Base-by-base conservation (phyloP, 2,113 vertebrate genomes). In the Cercocebus atys region DNA sequence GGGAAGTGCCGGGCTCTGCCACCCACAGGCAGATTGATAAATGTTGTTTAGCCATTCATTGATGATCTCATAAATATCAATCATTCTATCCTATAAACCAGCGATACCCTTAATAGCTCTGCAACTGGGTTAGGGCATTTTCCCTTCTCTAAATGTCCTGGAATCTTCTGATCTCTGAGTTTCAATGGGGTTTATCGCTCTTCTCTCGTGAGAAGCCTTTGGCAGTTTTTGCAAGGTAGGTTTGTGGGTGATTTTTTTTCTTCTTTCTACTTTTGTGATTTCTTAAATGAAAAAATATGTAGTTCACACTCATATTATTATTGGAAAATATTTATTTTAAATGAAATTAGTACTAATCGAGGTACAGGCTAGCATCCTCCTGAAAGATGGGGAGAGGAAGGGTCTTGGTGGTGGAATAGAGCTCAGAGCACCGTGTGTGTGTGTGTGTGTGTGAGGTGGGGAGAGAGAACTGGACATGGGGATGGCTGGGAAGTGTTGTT, bases 21-120 rank as follows among this genome's bases (percentile, higher is more conserved):
- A 76, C 40, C 45, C 52, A 73, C 20, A 50, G 61, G 2, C 40
- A 45, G 82, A 35, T 35, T 0, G 73, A 80, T 66, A 27, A 75
- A 25, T 0, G 3, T 8, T 0, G 27, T 8, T 22, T 32, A 30
- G 12, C 18, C 18, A 12, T 40, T 61, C 25, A 17, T 3, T 3
- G 30, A 22, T 11, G n/a, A 32, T 2, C 2, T 32, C 32, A 11
- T n/a, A 9, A 17, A 43, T 38, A 17, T 0, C 1, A 0, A 8
- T 6, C 11, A 50, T 17, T 32, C 22, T 4, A 2, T n/a, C 32
- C 25, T 80, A 8, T 35, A 16, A 14, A 14, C 9, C 75, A 38
- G 13, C 64, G 1, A 35, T n/a, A 2, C 52, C 50, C n/a, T 55
- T 13, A 6, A 23, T 2, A 22, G 55, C 13, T 45, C 3, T 3